phyloP scores from a whole-genome alignment of 64 coral and sea anemone species.

The Actinia equina region DNA sequence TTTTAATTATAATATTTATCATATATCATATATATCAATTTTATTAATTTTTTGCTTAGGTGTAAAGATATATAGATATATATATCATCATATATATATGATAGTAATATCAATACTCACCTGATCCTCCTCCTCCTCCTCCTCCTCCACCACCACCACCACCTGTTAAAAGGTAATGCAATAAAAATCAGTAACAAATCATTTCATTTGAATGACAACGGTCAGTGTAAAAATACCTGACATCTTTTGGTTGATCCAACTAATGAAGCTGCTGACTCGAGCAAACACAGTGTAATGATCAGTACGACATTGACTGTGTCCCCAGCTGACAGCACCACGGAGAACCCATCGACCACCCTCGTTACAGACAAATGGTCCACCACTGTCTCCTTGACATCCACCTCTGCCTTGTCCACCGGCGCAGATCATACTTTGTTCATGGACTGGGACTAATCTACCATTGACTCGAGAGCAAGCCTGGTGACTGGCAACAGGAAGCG shows the following conservation, averaged over 20 bases:
- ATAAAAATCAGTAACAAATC: background rate
- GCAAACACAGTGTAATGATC: constrained; percentile 59
- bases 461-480: constrained; percentile 1
- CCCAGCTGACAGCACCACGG: constrained; percentile 64
- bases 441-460: background rate
- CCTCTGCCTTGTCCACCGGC: constrained; percentile 45
- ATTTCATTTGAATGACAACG: background rate
- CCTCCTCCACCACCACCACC: background rate
- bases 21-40: too few species aligned
- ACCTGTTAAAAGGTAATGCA: background rate
- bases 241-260: constrained; percentile 40
- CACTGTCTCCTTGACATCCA: constrained; percentile 55
- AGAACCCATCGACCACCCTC: constrained; percentile 37
- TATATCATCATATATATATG: too few species aligned
- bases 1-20: too few species aligned
- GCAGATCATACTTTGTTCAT: constrained; percentile 34
- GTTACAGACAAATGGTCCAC: constrained; percentile 63
- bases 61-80: too few species aligned
- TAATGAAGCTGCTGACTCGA: constrained; percentile 45
- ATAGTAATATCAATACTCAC: background rate
- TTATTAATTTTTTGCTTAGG: too few species aligned
- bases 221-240: constrained; percentile 5
- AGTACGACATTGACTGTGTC: constrained; percentile 34
- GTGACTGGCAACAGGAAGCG: constrained; percentile 30
- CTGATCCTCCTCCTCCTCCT: background rate